Evolutionary conservation across 2,888 invertebrate genomes (phyloP).

Genomic region (Choristoneura rosaceana): DNA sequence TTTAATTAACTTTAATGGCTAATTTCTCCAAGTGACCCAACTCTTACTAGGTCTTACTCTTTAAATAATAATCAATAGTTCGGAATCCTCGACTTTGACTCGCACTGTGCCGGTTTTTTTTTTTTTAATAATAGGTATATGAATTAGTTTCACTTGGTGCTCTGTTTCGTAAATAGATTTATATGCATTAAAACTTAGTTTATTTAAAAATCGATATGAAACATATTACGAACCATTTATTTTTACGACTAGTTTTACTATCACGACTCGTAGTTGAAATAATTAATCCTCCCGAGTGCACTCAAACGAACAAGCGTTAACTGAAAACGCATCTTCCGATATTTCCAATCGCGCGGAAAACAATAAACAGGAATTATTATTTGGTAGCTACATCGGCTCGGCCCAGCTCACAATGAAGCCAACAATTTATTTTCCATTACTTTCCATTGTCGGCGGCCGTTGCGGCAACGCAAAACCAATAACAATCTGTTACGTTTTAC

Average conservation of each 20-base stretch:
- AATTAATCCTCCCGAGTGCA: slow-evolving; percentile 30
- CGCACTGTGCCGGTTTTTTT: no score
- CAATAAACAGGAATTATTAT: slow-evolving; percentile 44
- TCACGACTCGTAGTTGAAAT: slow-evolving; percentile 9
- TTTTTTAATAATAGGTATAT: no score
- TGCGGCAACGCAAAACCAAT: slow-evolving; percentile 61
- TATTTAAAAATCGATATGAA: slow-evolving; percentile 1
- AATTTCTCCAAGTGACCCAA: no score
- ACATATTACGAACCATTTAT: background rate
- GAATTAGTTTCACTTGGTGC: no score
- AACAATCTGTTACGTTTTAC: slow-evolving; percentile 65
- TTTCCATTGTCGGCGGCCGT: slow-evolving; percentile 52
- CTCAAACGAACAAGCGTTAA: slow-evolving; percentile 34
- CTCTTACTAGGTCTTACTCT: no score
- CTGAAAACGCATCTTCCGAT: slow-evolving; percentile 37
- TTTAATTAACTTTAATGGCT: no score
- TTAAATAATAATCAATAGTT: no score
- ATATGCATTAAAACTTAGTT: background rate
- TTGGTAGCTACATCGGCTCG: slow-evolving; percentile 30
- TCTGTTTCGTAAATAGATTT: no score
- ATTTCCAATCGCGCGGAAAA: slow-evolving; percentile 37
- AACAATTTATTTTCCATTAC: slow-evolving; percentile 60
- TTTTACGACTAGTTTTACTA: background rate
- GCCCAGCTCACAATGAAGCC: slow-evolving; percentile 50
- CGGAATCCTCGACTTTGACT: no score